Evolutionary conservation across 2,113 vertebrate genomes (phyloP).

Genomic region (Oncorhynchus clarkii): DNA sequence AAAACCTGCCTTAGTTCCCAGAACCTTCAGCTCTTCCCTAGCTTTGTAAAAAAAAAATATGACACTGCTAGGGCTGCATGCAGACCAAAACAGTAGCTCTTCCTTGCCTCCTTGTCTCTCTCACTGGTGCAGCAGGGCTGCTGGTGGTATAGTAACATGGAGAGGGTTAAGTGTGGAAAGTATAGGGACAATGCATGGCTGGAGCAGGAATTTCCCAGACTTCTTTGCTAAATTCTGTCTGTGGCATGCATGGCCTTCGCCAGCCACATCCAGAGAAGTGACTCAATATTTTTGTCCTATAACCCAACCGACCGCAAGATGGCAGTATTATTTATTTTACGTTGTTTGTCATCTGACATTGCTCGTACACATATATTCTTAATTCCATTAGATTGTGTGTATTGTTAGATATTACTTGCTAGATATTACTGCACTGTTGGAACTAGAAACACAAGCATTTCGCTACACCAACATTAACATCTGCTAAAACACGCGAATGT

Average conservation of each 20-base stretch:
- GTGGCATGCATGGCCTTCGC: slow-evolving; percentile 21
- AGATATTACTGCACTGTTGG: too few relatives aligned
- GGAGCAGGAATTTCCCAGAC: slow-evolving; percentile 25
- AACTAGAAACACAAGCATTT: too few relatives aligned
- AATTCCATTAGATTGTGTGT: too few relatives aligned
- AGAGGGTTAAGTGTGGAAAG: slow-evolving; percentile 1
- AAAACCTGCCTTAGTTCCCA: background rate
- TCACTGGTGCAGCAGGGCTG: background rate
- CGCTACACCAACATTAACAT: too few relatives aligned
- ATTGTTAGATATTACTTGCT: too few relatives aligned
- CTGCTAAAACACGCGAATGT: too few relatives aligned
- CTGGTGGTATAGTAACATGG: background rate
- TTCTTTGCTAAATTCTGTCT: background rate
- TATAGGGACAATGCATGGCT: slow-evolving; percentile 10
- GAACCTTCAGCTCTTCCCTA: slow-evolving; percentile 30
- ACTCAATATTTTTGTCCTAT: slow-evolving; percentile 50
- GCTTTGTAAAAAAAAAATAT: slow-evolving; percentile 25
- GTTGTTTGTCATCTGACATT: too few relatives aligned
- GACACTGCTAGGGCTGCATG: slow-evolving; percentile 23
- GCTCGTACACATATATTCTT: too few relatives aligned
- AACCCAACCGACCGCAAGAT: too few relatives aligned
- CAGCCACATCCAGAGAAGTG: slow-evolving; percentile 48
- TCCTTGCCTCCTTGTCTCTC: background rate
- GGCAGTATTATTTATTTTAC: too few relatives aligned
- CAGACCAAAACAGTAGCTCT: background rate